Conservation (phyloP, 2,113 vertebrate species). For the Dryoscopus gambensis region DNA sequence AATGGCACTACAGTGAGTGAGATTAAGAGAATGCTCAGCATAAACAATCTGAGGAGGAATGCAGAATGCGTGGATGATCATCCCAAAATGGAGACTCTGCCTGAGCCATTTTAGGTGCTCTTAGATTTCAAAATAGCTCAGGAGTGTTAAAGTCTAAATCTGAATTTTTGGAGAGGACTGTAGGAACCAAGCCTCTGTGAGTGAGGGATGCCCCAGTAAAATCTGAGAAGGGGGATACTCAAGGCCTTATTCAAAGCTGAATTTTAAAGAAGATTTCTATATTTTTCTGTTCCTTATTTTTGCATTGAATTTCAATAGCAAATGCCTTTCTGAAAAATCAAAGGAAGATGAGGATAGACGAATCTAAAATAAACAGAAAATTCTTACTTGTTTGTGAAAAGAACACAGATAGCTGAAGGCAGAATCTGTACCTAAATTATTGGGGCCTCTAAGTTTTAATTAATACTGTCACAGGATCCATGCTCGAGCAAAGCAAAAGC, state of each 20-base stretch:
- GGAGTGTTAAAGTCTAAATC: not conserved
- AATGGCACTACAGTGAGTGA: not conserved
- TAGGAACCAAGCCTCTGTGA: not conserved
- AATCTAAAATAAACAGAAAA: slow-evolving; percentile 32
- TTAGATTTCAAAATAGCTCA: slow-evolving; percentile 12
- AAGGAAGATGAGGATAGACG: slow-evolving; percentile 2
- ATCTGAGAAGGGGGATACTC: not conserved
- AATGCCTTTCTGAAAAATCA: slow-evolving; percentile 7
- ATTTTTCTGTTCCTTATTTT: slow-evolving; percentile 3
- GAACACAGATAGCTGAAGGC: slow-evolving; percentile 33
- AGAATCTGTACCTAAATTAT: slow-evolving; percentile 42
- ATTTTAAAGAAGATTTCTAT: not conserved
- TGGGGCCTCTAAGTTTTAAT: slow-evolving; percentile 27
- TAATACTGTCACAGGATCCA: not conserved
- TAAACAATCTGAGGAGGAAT: slow-evolving; percentile 15
- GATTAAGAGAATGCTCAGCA: not conserved
- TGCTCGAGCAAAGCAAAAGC: not conserved
- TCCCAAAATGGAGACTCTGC: not conserved
- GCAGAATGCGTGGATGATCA: not conserved
- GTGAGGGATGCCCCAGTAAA: not conserved
- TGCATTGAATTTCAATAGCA: slow-evolving; percentile 12
- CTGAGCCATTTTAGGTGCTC: not conserved
- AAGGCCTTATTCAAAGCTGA: not conserved
- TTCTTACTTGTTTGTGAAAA: slow-evolving; percentile 1
- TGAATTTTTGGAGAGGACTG: not conserved